Percentiles rank a stretch among this genome's conserved stretches.
Conservation (phyloP, 2,888 invertebrate genomes). For the Uropetala carovei region DNA sequence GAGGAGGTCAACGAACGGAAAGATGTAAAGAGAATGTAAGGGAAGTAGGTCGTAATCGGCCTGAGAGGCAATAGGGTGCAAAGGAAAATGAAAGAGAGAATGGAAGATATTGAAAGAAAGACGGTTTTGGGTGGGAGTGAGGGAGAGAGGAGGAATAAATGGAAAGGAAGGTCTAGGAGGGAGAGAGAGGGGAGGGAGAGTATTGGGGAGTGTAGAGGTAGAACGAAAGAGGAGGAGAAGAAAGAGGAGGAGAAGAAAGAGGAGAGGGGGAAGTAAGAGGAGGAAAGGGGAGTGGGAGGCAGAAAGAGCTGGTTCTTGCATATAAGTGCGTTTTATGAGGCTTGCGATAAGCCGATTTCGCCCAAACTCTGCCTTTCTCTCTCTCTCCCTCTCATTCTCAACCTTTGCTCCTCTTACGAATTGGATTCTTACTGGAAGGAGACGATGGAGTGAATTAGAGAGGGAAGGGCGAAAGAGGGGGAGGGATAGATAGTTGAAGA, state of each 20-base stretch:
- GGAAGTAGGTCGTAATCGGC: no score
- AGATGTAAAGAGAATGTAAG: no score
- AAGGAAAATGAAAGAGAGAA: no score
- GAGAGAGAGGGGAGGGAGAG: background rate
- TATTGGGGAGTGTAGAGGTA: background rate
- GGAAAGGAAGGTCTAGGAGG: no score
- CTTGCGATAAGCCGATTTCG: slow-evolving; percentile 14
- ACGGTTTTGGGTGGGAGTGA: no score
- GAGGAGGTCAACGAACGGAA: no score
- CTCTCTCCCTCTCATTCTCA: no score
- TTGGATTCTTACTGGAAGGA: background rate
- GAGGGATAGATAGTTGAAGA: background rate
- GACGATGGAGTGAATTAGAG: no score
- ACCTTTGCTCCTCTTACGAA: background rate
- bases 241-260: background rate
- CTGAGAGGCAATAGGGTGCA: no score
- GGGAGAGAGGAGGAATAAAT: no score
- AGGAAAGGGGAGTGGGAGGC: background rate
- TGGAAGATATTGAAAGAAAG: no score
- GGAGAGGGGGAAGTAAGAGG: background rate
- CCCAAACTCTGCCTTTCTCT: background rate
- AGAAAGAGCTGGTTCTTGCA: background rate
- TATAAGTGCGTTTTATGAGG: slow-evolving; percentile 10
- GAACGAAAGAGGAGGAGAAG: background rate
- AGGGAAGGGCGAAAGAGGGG: background rate